Evolutionary conservation across 2,888 invertebrate species (phyloP), one percentile per base, ranked within the genome.

Genomic region (Alentia gelatinosa): DNA sequence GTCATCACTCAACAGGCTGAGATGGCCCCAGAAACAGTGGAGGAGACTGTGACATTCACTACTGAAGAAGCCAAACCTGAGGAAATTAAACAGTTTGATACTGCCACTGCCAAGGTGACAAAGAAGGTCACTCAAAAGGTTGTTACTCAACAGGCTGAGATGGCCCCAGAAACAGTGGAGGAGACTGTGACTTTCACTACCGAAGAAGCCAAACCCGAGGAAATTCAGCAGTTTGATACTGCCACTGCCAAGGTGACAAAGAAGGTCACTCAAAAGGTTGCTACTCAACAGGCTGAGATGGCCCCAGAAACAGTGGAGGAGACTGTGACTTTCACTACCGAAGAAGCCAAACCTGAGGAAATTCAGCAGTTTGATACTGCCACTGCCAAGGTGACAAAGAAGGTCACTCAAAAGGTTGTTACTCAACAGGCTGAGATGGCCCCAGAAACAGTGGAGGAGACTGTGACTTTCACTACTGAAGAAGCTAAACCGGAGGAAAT

Each of bases 91-190:
- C 15, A 15, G 7, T 35, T 26, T 15, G 37, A 90, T 39, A 90
- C 90, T n/a, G 56, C 50, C 26, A 74, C 90, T 33, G 88, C 90
- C 1, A 74, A 79, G 15, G 91, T 92, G 23, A 90, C 90, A 42
- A 91, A 91, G 63, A 91, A 91, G 84, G 90, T 92, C 23, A 91
- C 91, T 26, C 63, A 63, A 33, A 90, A 90, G 88, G 92, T 91
- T 91, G n/a, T 42, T 68, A 50, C 35, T 5, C 75, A 90, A 56
- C 56, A 50, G 91, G 91, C 89, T 89, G 90, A 26, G 89, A 91
- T 50, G 91, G 91, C 40, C 83, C 86, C 89, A 91, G 75, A 7
- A 90, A 92, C 37, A 47, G 84, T 9, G 75, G 90, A 86, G 63
- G 40, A 47, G 39, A 74, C 86, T 90, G 90, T 91, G 37, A 91